Base-by-base conservation (phyloP, 2,888 invertebrate genomes). In the Pristionchus fissidentatus region DNA sequence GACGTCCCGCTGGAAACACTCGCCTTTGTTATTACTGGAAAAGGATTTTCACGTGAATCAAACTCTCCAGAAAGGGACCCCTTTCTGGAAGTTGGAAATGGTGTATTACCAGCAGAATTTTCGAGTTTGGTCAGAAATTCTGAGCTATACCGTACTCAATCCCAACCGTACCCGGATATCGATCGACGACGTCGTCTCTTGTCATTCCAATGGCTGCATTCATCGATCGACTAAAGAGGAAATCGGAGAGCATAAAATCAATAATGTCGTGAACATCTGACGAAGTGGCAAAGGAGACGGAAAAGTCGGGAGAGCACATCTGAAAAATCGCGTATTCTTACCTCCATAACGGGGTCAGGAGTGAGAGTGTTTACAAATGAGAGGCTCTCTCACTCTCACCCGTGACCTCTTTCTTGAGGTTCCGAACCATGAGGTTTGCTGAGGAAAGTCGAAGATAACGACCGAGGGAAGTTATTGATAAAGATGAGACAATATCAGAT, bases 151-250 rank as follows among this genome's bases (percentile, higher is more conserved):
- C 29, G 10, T 57, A 7, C 57, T 57, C 29, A 38, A 66, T 66
- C 38, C 38, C n/a, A n/a, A n/a, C 3, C 62, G 8, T 38, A 66
- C 62, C 62, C 62, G 38, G 38, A 66, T 66, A 66, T 66, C 62
- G 38, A 66, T 66, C 62, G 22, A 38, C 22, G 19, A 38, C 62
- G 35, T 66, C 62, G 3, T 38, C 62, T 66, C 62, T 66, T 22
- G 62, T 66, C 62, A 66, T 66, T 66, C 62, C 62, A 5, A 66
- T 66, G 3, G 62, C 62, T 38, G 35, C 62, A 66, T 66, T 66
- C 62, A 66, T 22, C 8, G 62, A 66, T 1, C 29, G 26, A 19
- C 38, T 66, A 38, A 66, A 66, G 7, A 66, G 38, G 22, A 66
- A 66, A 38, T 66, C 62, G 22, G 62, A 8, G 38, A 66, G 62